Conservation (phyloP, 2,113 vertebrate species). For the Silurus asotus region DNA sequence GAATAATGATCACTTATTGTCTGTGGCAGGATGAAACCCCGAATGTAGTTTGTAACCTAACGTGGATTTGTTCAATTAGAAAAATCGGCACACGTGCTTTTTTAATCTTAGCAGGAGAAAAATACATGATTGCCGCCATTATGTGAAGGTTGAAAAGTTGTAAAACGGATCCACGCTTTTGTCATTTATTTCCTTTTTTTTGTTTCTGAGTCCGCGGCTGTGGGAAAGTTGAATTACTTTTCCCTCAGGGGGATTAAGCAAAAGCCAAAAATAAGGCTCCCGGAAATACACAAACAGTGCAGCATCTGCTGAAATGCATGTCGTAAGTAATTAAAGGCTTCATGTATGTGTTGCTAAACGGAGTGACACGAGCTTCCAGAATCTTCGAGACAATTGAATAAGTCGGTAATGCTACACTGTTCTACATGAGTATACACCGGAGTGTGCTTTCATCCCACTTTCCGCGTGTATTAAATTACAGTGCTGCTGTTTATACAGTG, state of each 20-base stretch:
- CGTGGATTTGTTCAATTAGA: neutral
- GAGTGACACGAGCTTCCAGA: neutral
- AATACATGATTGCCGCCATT: neutral
- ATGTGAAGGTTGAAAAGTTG: neutral
- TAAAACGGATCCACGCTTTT: neutral
- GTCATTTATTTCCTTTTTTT: neutral
- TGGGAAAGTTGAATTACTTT: neutral
- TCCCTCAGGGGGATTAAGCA: neutral
- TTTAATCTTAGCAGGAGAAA: neutral
- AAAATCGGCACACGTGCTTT: neutral
- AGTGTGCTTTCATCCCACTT: neutral
- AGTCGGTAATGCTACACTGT: neutral
- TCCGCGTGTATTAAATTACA: neutral
- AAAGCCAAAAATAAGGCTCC: neutral
- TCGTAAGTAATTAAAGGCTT: neutral
- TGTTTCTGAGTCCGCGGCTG: neutral
- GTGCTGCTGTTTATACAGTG: neutral
- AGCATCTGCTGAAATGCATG: neutral
- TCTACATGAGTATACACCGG: neutral
- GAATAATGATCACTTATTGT: slow-evolving; percentile 35
- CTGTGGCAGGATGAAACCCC: neutral
- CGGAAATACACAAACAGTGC: neutral
- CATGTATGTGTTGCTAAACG: neutral
- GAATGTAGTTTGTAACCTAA: neutral
- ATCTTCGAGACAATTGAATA: neutral